Percentiles rank a stretch among this genome's conserved stretches.
These are phyloP conservation scores for Microplitis deprimator DNA, from an alignment of 2,888 invertebrate genomes.

Conservation along the genomic window DNA sequence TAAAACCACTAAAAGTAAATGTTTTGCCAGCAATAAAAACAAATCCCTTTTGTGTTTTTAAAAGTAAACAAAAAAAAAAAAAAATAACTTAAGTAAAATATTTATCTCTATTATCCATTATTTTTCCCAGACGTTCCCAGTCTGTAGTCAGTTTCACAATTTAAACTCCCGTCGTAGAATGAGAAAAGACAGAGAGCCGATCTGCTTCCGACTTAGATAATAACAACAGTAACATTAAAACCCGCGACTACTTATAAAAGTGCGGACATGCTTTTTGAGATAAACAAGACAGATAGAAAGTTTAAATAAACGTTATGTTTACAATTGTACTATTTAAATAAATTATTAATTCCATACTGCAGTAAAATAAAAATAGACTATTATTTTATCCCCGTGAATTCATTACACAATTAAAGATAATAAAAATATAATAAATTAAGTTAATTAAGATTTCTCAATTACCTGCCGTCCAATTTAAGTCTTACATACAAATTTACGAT, in stretches of 20 bases:
- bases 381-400: background rate
- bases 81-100: too few species aligned
- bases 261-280: slow-evolving; percentile 59
- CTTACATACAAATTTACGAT: background rate
- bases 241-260: slow-evolving; percentile 41
- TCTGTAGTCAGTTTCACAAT: background rate
- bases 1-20: too few species aligned
- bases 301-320: slow-evolving; percentile 57
- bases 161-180: background rate
- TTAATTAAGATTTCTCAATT: slow-evolving; percentile 1
- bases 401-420: slow-evolving; percentile 11
- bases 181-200: slow-evolving; percentile 37
- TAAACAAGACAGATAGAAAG: slow-evolving; percentile 66
- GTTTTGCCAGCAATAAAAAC: too few species aligned
- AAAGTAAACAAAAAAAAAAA: too few species aligned
- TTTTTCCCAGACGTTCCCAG: too few species aligned
- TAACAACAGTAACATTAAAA: slow-evolving; percentile 30
- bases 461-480: background rate
- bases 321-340: slow-evolving; percentile 47
- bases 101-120: too few species aligned
- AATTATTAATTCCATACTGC: background rate
- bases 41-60: too few species aligned
- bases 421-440: background rate
- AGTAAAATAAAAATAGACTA: background rate
- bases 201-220: slow-evolving; percentile 66